phyloP scores from a whole-genome alignment of 2,113 vertebrate species.

The Garra rufa region DNA sequence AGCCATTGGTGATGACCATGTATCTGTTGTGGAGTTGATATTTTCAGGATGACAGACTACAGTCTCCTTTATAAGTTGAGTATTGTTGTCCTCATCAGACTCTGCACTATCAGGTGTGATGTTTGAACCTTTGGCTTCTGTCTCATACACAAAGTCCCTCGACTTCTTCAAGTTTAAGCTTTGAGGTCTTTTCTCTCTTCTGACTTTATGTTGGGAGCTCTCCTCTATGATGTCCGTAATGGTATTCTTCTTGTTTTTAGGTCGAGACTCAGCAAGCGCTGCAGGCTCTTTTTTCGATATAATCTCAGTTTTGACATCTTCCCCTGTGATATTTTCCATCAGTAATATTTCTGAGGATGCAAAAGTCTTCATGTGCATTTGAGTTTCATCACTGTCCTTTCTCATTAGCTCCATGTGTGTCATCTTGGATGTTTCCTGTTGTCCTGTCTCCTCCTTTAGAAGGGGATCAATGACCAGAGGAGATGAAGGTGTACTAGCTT shows the following conservation, averaged over 20 bases:
- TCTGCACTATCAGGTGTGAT: constrained; percentile 67
- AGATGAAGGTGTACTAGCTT: constrained; percentile 55
- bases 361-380: constrained; percentile 72
- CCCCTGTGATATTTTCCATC: constrained; percentile 45
- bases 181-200: constrained; percentile 74
- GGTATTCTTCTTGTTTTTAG: constrained; percentile 47
- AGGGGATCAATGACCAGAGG: constrained; percentile 71
- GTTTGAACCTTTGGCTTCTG: constrained; percentile 64
- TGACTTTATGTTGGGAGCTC: constrained; percentile 54
- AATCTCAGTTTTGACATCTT: constrained; percentile 14
- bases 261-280: constrained; percentile 51
- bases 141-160: constrained; percentile 67
- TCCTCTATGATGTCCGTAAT: constrained; percentile 56
- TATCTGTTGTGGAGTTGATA: neutral
- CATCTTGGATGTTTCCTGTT: constrained; percentile 68
- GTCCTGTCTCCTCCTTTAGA: constrained; percentile 68
- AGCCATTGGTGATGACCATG: constrained; percentile 34
- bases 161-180: constrained; percentile 76
- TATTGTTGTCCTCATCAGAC: constrained; percentile 65
- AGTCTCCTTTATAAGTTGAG: constrained; percentile 55
- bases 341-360: constrained; percentile 58
- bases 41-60: constrained; percentile 47
- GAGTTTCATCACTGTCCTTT: constrained; percentile 71
- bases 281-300: constrained; percentile 61
- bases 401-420: constrained; percentile 72